A percentile compares a stretch with the other conserved stretches of the same genome.
Evolutionary conservation across 2,113 vertebrate species (phyloP).

Genomic region (Protobothrops flavoviridis): DNA sequence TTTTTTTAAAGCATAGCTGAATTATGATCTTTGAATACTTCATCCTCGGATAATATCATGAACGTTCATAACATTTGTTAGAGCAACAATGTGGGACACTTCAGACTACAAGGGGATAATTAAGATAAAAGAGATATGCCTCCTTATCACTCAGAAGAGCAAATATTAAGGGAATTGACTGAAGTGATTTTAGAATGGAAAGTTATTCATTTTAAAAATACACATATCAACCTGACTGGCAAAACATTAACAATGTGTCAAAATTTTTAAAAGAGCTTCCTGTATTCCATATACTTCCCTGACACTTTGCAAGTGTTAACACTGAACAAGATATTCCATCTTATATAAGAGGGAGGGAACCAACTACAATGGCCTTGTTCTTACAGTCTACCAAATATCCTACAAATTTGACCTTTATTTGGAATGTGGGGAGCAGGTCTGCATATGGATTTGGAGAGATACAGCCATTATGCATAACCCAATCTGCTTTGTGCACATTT

Average conservation of each 20-base stretch:
- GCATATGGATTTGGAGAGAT: neutral
- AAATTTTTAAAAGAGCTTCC: neutral
- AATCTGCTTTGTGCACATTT: neutral
- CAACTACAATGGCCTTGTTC: neutral
- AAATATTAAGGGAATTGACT: constrained; percentile 13
- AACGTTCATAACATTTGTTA: constrained; percentile 43
- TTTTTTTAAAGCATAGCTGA: constrained; percentile 36
- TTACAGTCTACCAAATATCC: neutral
- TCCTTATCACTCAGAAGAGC: constrained; percentile 33
- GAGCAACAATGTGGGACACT: constrained; percentile 39
- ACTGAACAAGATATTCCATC: neutral
- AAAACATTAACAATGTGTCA: neutral
- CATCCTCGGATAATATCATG: constrained; percentile 39
- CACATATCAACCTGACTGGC: neutral
- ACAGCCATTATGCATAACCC: neutral
- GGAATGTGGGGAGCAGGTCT: neutral
- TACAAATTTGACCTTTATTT: neutral
- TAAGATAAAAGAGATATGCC: constrained; percentile 29
- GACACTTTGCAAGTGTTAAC: neutral
- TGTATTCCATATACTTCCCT: neutral
- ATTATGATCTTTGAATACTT: constrained; percentile 52
- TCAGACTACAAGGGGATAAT: constrained; percentile 49
- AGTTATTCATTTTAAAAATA: neutral
- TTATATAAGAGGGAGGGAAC: neutral
- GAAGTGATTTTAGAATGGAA: neutral